Percentiles rank a stretch among this genome's conserved stretches.
phyloP scores from a whole-genome alignment of 1,140 invertebrate genomes.

The Thaumatotibia leucotreta region DNA sequence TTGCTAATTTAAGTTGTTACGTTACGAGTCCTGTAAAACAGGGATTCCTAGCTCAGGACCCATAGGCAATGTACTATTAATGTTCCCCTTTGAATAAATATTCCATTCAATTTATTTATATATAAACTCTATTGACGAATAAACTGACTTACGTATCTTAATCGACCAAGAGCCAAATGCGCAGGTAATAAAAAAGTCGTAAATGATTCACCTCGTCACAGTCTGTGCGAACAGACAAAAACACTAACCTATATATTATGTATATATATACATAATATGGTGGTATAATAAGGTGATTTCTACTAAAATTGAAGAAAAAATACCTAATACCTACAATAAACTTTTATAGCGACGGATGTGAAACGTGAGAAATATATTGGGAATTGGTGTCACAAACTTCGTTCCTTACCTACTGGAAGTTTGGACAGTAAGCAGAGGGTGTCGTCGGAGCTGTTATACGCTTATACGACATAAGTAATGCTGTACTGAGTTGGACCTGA shows the following conservation, averaged over 20 bases:
- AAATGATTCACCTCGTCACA: slow-evolving; percentile 23
- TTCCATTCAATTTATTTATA: too few relatives aligned
- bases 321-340: too few relatives aligned
- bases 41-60: too few relatives aligned
- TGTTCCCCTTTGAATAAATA: too few relatives aligned
- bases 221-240: background rate
- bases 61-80: too few relatives aligned
- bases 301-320: background rate
- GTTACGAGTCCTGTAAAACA: too few relatives aligned
- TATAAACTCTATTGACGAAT: too few relatives aligned
- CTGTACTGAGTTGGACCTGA: background rate
- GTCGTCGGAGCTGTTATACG: background rate
- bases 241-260: background rate
- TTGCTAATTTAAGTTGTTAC: too few relatives aligned
- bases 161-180: slow-evolving; percentile 27
- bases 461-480: background rate
- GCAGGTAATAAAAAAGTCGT: slow-evolving; percentile 31
- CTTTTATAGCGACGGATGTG: background rate
- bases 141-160: background rate
- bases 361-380: background rate
- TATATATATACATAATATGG: background rate
- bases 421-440: slow-evolving; percentile 6
- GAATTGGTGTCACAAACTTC: slow-evolving; percentile 7
- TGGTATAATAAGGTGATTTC: too few relatives aligned
- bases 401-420: background rate